These are phyloP conservation scores for Anthoptus insignis DNA, from an alignment of 2,888 invertebrate species.

Conservation along the genomic window DNA sequence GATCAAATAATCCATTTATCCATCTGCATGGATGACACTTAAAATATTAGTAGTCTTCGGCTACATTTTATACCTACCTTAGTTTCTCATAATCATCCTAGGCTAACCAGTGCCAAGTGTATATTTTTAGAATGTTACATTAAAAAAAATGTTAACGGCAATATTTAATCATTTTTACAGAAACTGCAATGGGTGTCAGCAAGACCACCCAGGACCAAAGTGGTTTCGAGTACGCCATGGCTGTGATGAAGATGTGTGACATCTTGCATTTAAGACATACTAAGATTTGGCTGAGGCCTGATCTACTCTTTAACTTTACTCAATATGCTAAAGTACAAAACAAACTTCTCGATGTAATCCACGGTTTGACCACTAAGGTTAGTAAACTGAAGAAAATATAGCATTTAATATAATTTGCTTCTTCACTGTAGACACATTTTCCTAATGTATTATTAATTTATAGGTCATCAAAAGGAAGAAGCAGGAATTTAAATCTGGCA, in stretches of 20 bases:
- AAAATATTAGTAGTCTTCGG: too few species aligned
- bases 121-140: too few species aligned
- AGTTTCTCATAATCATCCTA: too few species aligned
- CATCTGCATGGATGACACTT: too few species aligned
- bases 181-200: constrained; percentile 96
- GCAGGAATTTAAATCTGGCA: constrained; percentile 90
- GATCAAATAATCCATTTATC: too few species aligned
- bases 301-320: constrained; percentile 92
- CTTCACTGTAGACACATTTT: background rate
- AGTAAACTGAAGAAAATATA: constrained; percentile 12
- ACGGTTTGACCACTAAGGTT: constrained; percentile 93
- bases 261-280: constrained; percentile 94
- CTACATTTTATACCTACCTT: constrained; percentile 6
- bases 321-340: constrained; percentile 92
- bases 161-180: constrained; percentile 66
- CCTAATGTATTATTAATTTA: background rate
- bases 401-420: too few species aligned
- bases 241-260: constrained; percentile 96
- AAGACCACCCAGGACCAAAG: constrained; percentile 94
- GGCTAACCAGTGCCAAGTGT: too few species aligned
- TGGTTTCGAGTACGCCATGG: constrained; percentile 95
- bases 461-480: constrained; percentile 91
- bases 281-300: constrained; percentile 92
- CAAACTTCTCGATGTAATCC: constrained; percentile 92
- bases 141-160: too few species aligned